Conservation (phyloP, 2,888 invertebrate genomes). For the Cyaniris semiargus region DNA sequence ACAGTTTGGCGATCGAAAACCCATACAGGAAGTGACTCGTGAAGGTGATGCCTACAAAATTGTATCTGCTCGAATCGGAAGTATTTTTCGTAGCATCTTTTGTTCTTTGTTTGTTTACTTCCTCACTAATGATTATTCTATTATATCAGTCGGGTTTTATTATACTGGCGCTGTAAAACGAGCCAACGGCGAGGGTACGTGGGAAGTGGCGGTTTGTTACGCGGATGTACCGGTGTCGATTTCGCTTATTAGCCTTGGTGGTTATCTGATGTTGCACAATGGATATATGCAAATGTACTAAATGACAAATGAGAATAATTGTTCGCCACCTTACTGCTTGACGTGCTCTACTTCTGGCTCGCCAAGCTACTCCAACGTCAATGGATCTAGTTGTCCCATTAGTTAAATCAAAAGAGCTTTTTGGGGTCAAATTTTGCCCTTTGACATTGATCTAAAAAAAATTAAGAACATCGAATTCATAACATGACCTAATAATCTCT, state of each 20-base stretch:
- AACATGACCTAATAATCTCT: background rate
- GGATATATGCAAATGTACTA: slow-evolving; percentile 37
- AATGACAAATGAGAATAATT: slow-evolving; percentile 19
- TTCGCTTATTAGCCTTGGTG: slow-evolving; percentile 64
- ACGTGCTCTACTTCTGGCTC: background rate
- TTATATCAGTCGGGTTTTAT: slow-evolving; percentile 17
- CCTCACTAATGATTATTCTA: slow-evolving; percentile 12
- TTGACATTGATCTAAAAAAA: background rate
- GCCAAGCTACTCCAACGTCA: background rate
- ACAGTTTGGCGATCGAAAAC: slow-evolving; percentile 60
- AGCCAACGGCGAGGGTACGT: slow-evolving; percentile 44
- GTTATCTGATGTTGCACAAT: slow-evolving; percentile 56
- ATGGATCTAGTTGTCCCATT: background rate
- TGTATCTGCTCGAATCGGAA: slow-evolving; percentile 65
- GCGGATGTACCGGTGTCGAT: slow-evolving; percentile 61
- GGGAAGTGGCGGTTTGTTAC: slow-evolving; percentile 53
- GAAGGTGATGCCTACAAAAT: slow-evolving; percentile 72
- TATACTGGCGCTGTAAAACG: slow-evolving; percentile 29
- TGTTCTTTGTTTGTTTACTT: slow-evolving; percentile 52
- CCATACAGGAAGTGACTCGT: slow-evolving; percentile 67
- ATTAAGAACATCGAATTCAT: background rate
- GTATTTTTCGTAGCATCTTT: slow-evolving; percentile 67
- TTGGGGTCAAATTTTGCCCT: background rate
- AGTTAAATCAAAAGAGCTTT: background rate
- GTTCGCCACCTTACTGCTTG: background rate